Evolutionary conservation across 2,888 invertebrate species (phyloP), one percentile per base, ranked within the genome.

Genomic region (Dasysyrphus albostriatus): DNA sequence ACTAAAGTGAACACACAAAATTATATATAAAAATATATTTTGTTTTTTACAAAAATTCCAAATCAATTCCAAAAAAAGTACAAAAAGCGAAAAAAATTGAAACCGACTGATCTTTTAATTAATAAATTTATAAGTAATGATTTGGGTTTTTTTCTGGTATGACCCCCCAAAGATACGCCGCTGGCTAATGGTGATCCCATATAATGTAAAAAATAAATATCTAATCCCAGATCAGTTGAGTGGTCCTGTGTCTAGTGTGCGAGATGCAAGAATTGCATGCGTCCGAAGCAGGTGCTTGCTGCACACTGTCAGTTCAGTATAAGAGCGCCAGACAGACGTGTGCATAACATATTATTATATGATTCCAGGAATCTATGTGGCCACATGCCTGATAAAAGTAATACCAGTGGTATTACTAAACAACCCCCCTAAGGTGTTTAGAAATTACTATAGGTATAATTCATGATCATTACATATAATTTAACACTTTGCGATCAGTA

Each of bases 401-500:
- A 85, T 42, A 85, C 80, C 63, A 42, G 81, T 85, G 81, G 81
- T 81, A 51, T 61, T 61, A 85, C 67, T 73, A 81, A 51, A 44
- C 51, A 80, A 73, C 47, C 67, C 73, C 80, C 54, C n/a, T 14
- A 51, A 69, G 81, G 59, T 42, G 49, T 32, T 39, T 39, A 37
- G 37, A 61, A 73, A 67, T 69, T 63, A 58, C 19, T 63, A n/a
- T n/a, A 32, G 58, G 67, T 74, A 59, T 85, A 85, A 85, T 85
- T 74, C 85, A 85, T 82, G 74, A 44, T 69, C 81, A 85, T 85
- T 85, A 85, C 58, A 56, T 67, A 90, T 83, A 87, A 87, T 87
- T 87, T 87, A 78, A 87, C 85, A 85, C 82, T 77, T 87, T 70
- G 77, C 70, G 82, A 83, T 79, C 78, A 59, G 44, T 75, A 79